Base-by-base conservation (phyloP, 2,113 vertebrate species). In the Parus major region DNA sequence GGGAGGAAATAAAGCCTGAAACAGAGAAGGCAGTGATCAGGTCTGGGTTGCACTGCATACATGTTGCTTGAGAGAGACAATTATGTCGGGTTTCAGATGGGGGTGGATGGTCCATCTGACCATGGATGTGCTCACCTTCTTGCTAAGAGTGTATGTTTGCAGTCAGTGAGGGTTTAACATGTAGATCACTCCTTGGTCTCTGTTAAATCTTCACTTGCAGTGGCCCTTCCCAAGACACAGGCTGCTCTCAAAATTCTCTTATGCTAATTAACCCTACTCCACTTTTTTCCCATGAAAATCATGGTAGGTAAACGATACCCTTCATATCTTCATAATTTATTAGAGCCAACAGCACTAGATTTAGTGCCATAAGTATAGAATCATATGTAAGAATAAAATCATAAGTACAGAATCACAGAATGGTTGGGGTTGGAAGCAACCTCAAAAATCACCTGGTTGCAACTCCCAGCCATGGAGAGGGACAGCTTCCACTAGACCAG, bases 281-380 rank as follows among this genome's bases (percentile, higher is more conserved):
- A n/a, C 2, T 28, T 63, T 60, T 53, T 69, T 42, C 44, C 9
- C 22, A 25, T 65, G 8, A 44, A 53, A 6, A 19, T 1, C 17
- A 33, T 1, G 0, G 53, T 63, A 41, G 10, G 9, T 8, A 69
- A 11, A 59, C 44, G 8, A 20, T 39, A 50, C 3, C 17, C 11
- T 73, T 73, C 35, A 66, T 4, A 36, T 2, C 22, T 41, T 85
- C 25, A 6, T 31, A 33, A 55, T 39, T 57, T 50, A 19, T 68
- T 50, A 52, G 2, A 79, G 7, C 11, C 1, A 60, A 2, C 12
- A 68, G 3, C 29, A 46, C 17, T 46, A 11, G 7, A 0, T 46
- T 60, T 56, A 35, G 12, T 36, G 13, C 4, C 47, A 12, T 24
- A 24, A 36, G 21, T 42, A 36, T 4, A 41, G 25, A 57, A 64